A percentile compares a stretch with the other conserved stretches of the same genome.
phyloP scores from a whole-genome alignment of 2,797 vertebrate genomes.

The Coluber constrictor region DNA sequence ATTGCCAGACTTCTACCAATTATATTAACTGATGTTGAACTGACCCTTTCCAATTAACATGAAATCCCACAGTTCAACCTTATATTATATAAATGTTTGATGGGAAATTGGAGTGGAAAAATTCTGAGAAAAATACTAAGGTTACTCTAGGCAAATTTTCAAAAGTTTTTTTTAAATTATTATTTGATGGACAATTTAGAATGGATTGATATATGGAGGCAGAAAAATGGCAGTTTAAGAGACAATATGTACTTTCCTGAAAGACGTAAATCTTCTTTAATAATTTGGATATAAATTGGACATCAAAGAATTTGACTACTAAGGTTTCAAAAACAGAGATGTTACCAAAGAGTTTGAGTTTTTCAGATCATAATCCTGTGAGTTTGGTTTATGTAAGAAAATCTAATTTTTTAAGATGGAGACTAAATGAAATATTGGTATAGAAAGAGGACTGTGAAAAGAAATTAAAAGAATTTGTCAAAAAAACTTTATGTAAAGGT shows the following conservation, averaged over 20 bases:
- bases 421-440: not conserved
- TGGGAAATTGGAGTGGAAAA: not conserved
- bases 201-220: not conserved
- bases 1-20: not conserved
- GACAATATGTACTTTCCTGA: not conserved
- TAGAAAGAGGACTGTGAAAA: not conserved
- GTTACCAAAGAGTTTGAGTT: not conserved
- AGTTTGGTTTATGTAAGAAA: not conserved
- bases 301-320: not conserved
- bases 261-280: not conserved
- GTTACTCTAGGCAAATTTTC: not conserved
- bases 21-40: not conserved
- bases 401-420: not conserved
- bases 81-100: not conserved
- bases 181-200: not conserved
- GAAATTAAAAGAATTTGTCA: not conserved
- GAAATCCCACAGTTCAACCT: not conserved
- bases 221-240: not conserved
- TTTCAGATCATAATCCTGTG: not conserved
- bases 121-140: not conserved
- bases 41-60: not conserved
- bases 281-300: not conserved
- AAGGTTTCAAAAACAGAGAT: not conserved
- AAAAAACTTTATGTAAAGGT: not conserved
- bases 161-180: not conserved